Conservation (phyloP, 1,140 invertebrate species). For the Drosophila setifemur region DNA sequence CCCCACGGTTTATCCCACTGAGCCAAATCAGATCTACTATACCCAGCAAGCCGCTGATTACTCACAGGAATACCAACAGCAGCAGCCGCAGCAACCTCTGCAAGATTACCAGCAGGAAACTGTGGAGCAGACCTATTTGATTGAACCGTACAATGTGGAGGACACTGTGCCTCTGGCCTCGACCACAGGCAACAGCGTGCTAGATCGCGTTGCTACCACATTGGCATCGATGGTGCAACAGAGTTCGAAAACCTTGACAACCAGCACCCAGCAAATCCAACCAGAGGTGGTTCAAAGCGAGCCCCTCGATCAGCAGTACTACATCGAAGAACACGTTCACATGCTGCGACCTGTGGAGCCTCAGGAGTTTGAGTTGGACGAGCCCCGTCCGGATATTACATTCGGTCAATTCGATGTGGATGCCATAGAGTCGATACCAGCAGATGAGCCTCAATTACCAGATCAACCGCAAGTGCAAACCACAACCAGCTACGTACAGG, state of each 20-base stretch:
- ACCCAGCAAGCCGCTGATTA: constrained; percentile 50
- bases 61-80: constrained; percentile 46
- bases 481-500: constrained; percentile 45
- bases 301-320: constrained; percentile 26
- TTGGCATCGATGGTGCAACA: constrained; percentile 74
- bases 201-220: constrained; percentile 73
- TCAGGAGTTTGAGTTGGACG: constrained; percentile 68
- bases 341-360: constrained; percentile 58
- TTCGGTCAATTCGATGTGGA: constrained; percentile 79
- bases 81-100: constrained; percentile 11
- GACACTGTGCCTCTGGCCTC: constrained; percentile 14
- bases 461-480: constrained; percentile 9
- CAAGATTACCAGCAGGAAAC: constrained; percentile 40
- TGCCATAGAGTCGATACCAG: constrained; percentile 73
- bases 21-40: constrained; percentile 59
- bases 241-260: constrained; percentile 53
- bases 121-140: constrained; percentile 46
- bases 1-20: constrained; percentile 54
- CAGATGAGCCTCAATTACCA: constrained; percentile 15
- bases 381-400: constrained; percentile 74
- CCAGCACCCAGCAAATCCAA: constrained; percentile 64
- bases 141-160: constrained; percentile 47
- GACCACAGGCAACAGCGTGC: constrained; percentile 62
- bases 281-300: constrained; percentile 13
- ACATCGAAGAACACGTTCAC: constrained; percentile 63